Conservation (phyloP, 2,797 vertebrate species). For the Lithobates pipiens region DNA sequence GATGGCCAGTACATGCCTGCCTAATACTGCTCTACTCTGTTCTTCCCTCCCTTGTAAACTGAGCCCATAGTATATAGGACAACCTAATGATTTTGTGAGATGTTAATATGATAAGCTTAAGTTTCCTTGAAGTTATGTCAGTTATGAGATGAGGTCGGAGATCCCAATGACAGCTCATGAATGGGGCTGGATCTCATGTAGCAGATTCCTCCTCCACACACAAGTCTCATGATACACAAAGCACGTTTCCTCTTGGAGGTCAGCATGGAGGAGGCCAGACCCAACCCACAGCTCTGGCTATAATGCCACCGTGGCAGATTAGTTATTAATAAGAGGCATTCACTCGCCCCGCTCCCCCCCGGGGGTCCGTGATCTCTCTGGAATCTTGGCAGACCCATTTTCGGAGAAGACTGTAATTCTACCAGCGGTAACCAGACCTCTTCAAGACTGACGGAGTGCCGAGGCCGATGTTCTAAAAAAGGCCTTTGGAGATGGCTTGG, state of each 20-base stretch:
- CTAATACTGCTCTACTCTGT: no score
- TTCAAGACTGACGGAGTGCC: constrained; percentile 56
- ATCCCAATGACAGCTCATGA: constrained; percentile 18
- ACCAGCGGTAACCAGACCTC: constrained; percentile 67
- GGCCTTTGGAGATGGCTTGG: constrained; percentile 60
- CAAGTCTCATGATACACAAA: background rate
- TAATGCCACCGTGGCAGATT: constrained; percentile 21
- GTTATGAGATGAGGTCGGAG: constrained; percentile 6
- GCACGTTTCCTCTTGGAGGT: background rate
- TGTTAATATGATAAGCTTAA: constrained; percentile 27
- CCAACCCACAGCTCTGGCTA: background rate
- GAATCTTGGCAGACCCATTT: constrained; percentile 53
- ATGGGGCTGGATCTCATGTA: background rate
- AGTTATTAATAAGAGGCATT: constrained; percentile 58
- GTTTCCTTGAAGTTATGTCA: constrained; percentile 32
- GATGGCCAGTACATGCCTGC: no score
- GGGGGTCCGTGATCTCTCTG: constrained; percentile 52
- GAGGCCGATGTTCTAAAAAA: constrained; percentile 56
- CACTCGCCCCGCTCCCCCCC: constrained; percentile 21
- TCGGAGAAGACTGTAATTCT: constrained; percentile 57
- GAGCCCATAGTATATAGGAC: background rate
- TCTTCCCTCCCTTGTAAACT: background rate
- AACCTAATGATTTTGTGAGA: constrained; percentile 7
- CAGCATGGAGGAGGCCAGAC: background rate
- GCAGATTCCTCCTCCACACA: constrained; percentile 23